These are phyloP conservation scores for Aphelenchoides fujianensis DNA, from an alignment of 1,140 invertebrate genomes.

Conservation along the genomic window DNA sequence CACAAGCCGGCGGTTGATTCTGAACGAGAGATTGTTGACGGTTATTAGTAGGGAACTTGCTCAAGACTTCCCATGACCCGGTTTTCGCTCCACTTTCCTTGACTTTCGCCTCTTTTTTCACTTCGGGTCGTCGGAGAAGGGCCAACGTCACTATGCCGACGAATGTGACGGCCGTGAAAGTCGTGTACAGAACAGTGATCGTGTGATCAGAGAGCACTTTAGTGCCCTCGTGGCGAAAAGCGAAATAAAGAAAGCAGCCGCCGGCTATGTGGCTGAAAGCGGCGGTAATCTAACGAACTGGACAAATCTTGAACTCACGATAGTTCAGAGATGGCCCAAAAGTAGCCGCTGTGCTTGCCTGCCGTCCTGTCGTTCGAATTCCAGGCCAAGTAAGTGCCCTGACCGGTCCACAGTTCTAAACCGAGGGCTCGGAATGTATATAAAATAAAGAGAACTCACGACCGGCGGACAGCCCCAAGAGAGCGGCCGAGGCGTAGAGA, in stretches of 20 bases:
- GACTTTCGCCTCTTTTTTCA: too few relatives aligned
- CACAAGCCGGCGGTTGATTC: background rate
- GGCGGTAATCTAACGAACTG: background rate
- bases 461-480: conserved; percentile 49
- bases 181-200: conserved; percentile 25
- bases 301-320: conserved; percentile 36
- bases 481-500: conserved; percentile 44
- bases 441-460: conserved; percentile 18
- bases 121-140: too few relatives aligned
- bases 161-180: conserved; percentile 33
- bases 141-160: conserved; percentile 17
- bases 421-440: background rate
- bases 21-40: too few relatives aligned
- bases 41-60: too few relatives aligned
- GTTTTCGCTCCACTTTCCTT: too few relatives aligned
- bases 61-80: too few relatives aligned
- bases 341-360: conserved; percentile 26
- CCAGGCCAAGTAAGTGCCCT: conserved; percentile 37
- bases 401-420: conserved; percentile 34
- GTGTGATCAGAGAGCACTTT: conserved; percentile 11
- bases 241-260: conserved; percentile 35
- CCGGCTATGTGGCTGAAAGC: conserved; percentile 30
- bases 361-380: conserved; percentile 37
- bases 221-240: conserved; percentile 24
- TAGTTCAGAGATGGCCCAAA: conserved; percentile 43